Base-by-base conservation (phyloP, 1,140 invertebrate genomes). In the Philaenus spumarius region DNA sequence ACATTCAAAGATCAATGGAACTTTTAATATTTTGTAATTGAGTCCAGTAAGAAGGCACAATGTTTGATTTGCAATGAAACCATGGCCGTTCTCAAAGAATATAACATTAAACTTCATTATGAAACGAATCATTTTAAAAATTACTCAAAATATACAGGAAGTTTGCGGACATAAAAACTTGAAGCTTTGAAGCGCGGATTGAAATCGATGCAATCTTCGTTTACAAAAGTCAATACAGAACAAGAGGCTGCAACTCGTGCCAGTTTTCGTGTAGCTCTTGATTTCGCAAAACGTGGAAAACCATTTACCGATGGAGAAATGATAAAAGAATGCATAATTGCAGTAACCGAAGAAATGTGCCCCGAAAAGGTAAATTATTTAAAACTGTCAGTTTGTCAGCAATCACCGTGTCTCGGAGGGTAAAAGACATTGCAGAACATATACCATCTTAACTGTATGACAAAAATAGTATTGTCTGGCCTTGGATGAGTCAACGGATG, bases 341-440 rank as follows among this genome's bases (percentile, higher is more conserved):
- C 26, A 30, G 3, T 30, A 30, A 9, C 26, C 47, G 26, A 58
- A 57, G 59, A 63, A 61, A 61, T 63, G 39, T 14, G 39, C 17
- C 17, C 39, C 12, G 39, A 40, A 40, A 40, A 40, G 39, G 2
- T 5, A 5, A 40, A 6, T 40, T 40, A 40, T 62, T 69, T 58
- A 42, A 48, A 65, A 64, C 47, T 55, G 40, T 62, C 57, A 64
- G 59, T 66, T 61, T 68, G 52, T 68, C 65, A 64, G 59, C 59
- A 56, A 64, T 56, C 58, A 65, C 61, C 23, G 57, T 61, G 34
- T 51, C 64, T 55, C 23, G 62, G 45, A 64, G 66, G 34, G 60
- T 62, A 47, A 39, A 69, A 66, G 62, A 68, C 59, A 64, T 67
- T 43, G 63, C 63, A 55, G 61, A 55, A 58, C 66, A 65, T 63